These are phyloP conservation scores for Eurois occulta DNA, from an alignment of 2,888 invertebrate genomes.

Conservation along the genomic window DNA sequence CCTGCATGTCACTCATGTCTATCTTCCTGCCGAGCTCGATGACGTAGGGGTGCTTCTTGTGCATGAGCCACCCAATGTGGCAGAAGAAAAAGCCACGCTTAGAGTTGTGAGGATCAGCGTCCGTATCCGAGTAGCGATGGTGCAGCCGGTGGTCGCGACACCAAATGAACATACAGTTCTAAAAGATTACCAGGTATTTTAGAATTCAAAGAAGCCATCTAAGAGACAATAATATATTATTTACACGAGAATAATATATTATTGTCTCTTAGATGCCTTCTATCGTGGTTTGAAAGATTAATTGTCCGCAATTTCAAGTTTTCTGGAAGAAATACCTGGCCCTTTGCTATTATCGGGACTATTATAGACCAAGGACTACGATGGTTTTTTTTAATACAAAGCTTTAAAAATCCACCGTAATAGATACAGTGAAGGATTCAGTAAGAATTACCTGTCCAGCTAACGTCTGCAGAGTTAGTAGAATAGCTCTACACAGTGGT, in stretches of 20 bases:
- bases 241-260: no score
- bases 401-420: not conserved
- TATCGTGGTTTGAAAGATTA: not conserved
- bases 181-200: conserved; percentile 28
- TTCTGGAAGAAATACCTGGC: not conserved
- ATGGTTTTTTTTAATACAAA: not conserved
- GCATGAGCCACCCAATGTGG: conserved; percentile 96
- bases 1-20: conserved; percentile 93
- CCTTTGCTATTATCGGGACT: not conserved
- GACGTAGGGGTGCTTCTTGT: conserved; percentile 94
- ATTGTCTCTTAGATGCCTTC: no score
- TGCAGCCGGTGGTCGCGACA: conserved; percentile 94
- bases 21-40: conserved; percentile 92
- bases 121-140: conserved; percentile 93
- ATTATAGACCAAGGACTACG: not conserved
- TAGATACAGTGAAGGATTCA: not conserved
- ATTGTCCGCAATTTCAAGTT: not conserved
- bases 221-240: no score
- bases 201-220: not conserved
- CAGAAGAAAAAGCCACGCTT: conserved; percentile 96
- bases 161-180: conserved; percentile 95
- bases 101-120: conserved; percentile 95
- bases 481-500: conserved; percentile 90
- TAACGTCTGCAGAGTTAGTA: conserved; percentile 92
- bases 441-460: conserved; percentile 53